Evolutionary conservation across 2,113 vertebrate genomes (phyloP).

Genomic region (Saguinus midas): DNA sequence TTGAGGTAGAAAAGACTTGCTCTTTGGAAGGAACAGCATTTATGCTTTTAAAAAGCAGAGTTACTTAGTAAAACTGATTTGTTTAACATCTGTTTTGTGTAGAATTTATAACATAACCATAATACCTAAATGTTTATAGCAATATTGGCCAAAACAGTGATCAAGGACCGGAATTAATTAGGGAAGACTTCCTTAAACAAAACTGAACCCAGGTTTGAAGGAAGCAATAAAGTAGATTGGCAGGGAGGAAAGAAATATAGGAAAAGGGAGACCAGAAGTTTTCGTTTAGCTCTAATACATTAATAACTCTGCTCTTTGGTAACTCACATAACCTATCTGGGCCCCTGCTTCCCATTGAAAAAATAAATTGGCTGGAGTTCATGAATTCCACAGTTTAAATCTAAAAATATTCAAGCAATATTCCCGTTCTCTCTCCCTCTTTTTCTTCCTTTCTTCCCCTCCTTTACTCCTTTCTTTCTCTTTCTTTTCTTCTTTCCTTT

Average conservation of each 20-base stretch:
- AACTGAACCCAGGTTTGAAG: neutral
- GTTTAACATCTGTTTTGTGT: neutral
- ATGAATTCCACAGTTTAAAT: neutral
- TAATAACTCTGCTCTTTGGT: neutral
- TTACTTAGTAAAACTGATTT: neutral
- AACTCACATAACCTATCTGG: neutral
- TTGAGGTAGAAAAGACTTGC: neutral
- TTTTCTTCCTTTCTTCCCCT: no score
- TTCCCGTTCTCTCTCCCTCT: no score
- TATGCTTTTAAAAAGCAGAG: neutral
- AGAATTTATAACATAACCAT: neutral
- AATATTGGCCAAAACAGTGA: neutral
- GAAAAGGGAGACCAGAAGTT: neutral
- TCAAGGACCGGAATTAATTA: neutral
- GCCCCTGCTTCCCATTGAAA: neutral
- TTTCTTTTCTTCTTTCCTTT: no score
- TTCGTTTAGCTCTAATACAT: neutral
- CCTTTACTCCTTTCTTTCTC: no score
- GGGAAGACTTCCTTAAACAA: neutral
- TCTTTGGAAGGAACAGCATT: neutral
- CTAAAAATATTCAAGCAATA: neutral
- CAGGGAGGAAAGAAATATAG: neutral
- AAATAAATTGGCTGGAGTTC: neutral
- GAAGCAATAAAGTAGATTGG: neutral
- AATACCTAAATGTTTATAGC: neutral